phyloP scores from a whole-genome alignment of 53 echinoderm and acorn worm genomes.

The Echinometra lucunter region DNA sequence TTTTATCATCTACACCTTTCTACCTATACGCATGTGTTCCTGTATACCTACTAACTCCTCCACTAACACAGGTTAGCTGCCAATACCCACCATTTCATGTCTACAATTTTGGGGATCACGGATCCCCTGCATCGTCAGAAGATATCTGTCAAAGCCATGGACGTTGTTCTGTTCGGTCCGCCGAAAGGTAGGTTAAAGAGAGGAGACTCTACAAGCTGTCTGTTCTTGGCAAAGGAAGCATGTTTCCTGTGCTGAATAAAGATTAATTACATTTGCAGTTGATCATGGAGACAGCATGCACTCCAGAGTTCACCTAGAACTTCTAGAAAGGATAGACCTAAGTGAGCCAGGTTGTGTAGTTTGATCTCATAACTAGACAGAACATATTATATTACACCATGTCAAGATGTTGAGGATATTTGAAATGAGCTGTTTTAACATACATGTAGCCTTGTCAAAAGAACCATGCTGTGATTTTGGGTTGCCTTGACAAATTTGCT shows the following conservation, averaged over 20 bases:
- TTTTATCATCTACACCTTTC: not conserved
- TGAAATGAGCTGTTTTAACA: too few species aligned
- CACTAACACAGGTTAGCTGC: conserved; percentile 84
- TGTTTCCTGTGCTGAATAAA: conserved; percentile 21
- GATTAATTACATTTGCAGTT: not conserved
- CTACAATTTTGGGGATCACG: conserved; percentile 85
- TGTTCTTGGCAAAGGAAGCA: not conserved
- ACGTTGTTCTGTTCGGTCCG: conserved; percentile 97
- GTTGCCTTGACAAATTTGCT: too few species aligned
- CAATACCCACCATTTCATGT: conserved; percentile 92
- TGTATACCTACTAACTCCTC: conserved; percentile 12
- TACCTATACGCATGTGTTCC: not conserved
- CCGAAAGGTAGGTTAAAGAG: conserved; percentile 88
- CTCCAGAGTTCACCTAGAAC: not conserved
- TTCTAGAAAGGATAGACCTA: not conserved
- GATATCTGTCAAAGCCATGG: conserved; percentile 95
- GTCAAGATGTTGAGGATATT: too few species aligned
- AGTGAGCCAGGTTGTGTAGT: not conserved
- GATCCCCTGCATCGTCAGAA: conserved; percentile 97
- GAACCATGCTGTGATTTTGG: not conserved
- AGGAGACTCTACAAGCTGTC: not conserved
- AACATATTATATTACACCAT: too few species aligned
- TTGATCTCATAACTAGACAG: too few species aligned
- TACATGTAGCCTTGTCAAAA: not conserved
- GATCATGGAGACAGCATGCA: conserved; percentile 17